Evolutionary conservation across 2,888 invertebrate genomes (phyloP).

Genomic region (Kuschelorhynchus macadamiae): DNA sequence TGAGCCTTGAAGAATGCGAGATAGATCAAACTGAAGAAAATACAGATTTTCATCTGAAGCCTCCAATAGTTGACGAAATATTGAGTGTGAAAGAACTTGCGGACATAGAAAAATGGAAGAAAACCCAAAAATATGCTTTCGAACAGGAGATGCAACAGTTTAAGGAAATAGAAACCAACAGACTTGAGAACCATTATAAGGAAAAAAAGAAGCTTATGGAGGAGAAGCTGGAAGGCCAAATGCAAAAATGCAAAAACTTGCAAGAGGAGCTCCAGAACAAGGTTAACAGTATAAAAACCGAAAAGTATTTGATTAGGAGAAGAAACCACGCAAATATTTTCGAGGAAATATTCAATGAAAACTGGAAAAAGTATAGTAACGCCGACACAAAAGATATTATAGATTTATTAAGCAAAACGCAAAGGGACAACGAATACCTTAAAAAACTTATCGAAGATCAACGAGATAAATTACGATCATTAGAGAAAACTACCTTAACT

Average conservation of each 20-base stretch:
- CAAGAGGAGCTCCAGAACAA: slow-evolving; percentile 75
- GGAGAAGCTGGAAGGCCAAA: slow-evolving; percentile 70
- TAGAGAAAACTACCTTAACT: slow-evolving; percentile 74
- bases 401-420: slow-evolving; percentile 61
- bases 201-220: slow-evolving; percentile 72
- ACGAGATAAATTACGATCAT: slow-evolving; percentile 65
- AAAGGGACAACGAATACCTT: slow-evolving; percentile 62
- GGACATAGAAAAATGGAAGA: slow-evolving; percentile 83
- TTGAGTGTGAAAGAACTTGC: slow-evolving; percentile 73
- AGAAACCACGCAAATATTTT: slow-evolving; percentile 52
- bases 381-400: slow-evolving; percentile 61
- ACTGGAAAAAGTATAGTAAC: slow-evolving; percentile 60
- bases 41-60: slow-evolving; percentile 53
- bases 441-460: slow-evolving; percentile 62
- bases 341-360: slow-evolving; percentile 57
- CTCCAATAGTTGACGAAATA: slow-evolving; percentile 64
- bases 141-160: slow-evolving; percentile 71
- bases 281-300: slow-evolving; percentile 58
- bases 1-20: slow-evolving; percentile 49
- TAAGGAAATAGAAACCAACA: slow-evolving; percentile 49
- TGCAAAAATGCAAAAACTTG: slow-evolving; percentile 75
- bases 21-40: slow-evolving; percentile 47
- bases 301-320: slow-evolving; percentile 54
- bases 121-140: slow-evolving; percentile 76
- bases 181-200: slow-evolving; percentile 70